Percentiles rank a stretch among this genome's conserved stretches.
Evolutionary conservation across 2,113 vertebrate genomes (phyloP).

Genomic region (Nesoenas mayeri): DNA sequence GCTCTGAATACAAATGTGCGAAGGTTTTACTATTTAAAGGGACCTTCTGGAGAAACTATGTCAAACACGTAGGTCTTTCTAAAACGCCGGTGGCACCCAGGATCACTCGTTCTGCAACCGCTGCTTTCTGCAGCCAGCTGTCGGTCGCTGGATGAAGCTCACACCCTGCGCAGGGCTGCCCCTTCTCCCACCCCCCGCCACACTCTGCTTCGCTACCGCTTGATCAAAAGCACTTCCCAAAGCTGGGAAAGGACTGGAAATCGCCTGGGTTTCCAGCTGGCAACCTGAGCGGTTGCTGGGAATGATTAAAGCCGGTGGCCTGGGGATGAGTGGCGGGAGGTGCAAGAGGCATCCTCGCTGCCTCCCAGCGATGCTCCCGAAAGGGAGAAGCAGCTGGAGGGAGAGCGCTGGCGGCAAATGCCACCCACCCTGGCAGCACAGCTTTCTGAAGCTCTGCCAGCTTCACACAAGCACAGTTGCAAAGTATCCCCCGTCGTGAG

Average conservation of each 20-base stretch:
- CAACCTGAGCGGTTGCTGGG: background rate
- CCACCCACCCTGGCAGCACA: background rate
- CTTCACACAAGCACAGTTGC: background rate
- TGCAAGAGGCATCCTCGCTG: rapidly evolving
- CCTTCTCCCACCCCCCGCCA: background rate
- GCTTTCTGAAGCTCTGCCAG: background rate
- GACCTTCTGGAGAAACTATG: slow-evolving; percentile 44
- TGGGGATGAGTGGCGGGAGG: background rate
- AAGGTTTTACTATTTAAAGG: slow-evolving; percentile 54
- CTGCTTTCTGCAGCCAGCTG: background rate
- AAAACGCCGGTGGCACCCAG: background rate
- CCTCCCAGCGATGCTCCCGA: background rate
- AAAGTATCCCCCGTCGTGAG: background rate
- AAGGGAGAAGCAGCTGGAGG: background rate
- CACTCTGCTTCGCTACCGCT: background rate
- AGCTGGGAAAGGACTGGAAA: background rate
- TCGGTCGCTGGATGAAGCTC: background rate
- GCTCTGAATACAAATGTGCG: slow-evolving; percentile 53
- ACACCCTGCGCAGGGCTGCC: rapidly evolving
- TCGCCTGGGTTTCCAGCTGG: background rate
- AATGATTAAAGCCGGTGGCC: background rate
- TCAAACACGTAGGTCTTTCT: slow-evolving; percentile 14
- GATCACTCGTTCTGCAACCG: background rate
- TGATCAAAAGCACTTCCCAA: background rate
- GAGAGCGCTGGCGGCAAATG: background rate